Evolutionary conservation across 2,797 vertebrate species (phyloP), one percentile per base, ranked within the genome.

Genomic region (Babyrousa celebensis): DNA sequence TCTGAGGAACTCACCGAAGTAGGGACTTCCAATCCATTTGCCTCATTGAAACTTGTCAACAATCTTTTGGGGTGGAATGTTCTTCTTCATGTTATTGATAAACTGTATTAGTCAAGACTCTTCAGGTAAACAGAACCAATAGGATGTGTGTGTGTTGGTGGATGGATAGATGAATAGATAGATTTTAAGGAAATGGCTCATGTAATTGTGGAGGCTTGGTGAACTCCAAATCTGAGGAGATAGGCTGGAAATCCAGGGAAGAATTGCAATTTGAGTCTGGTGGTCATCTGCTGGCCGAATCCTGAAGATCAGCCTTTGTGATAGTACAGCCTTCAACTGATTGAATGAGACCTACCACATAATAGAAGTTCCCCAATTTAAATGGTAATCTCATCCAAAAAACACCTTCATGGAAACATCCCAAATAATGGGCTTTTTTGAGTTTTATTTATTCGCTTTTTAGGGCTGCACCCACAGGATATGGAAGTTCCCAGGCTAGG

Each of bases 101-200:
- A 79, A 52, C 36, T 79, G 12, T n/a, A 10, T 86, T 90, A 36
- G 23, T 36, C 58, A 67, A 20, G 1, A 27, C 65, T 74, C 48
- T 67, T 27, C 78, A 93, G 23, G 78, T 27, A 91, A 94, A 85
- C 12, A 80, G 56, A 82, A 27, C 40, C 56, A 86, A 54, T 48
- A 52, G 29, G 29, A n/a, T 25, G 6, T 58, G 14, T 62, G 40
- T 63, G 12, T 21, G 16, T 40, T 15, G 54, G 3, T 56, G 21
- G 71, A 6, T 2, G 23, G 43, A 25, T 15, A 68, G 58, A 36
- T 1, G 67, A n/a, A 40, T 14, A 58, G 48, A 68, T 5, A 40
- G 27, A 16, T 82, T 91, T 89, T 56, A 71, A 93, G 75, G 25
- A 23, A n/a, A 2, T 62, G 48, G 11, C 23, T 90, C 71, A 89